Evolutionary conservation across 1,140 invertebrate genomes (phyloP).

Genomic region (Neodiprion pinetum): DNA sequence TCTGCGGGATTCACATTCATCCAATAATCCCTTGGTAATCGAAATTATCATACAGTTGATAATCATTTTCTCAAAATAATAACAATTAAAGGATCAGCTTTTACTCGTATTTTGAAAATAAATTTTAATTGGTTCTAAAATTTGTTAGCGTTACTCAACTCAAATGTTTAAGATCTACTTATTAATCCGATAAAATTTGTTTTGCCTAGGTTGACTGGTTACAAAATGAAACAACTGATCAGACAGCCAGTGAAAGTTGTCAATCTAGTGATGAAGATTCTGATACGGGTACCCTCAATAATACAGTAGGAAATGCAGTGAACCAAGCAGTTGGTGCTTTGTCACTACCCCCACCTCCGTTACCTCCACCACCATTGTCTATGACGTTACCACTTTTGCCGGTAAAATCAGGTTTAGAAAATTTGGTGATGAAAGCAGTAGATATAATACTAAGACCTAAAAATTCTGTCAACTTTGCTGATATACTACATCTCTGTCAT

Average conservation of each 20-base stretch:
- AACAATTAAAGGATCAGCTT: neutral
- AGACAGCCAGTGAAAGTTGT: slow-evolving; percentile 50
- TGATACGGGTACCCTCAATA: slow-evolving; percentile 38
- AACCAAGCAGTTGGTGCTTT: slow-evolving; percentile 18
- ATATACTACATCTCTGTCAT: too few species aligned
- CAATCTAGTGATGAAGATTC: slow-evolving; percentile 55
- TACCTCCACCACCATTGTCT: slow-evolving; percentile 6
- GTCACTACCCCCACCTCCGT: neutral
- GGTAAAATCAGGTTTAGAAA: neutral
- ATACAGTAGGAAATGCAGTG: slow-evolving; percentile 31
- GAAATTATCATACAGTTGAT: neutral
- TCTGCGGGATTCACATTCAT: slow-evolving; percentile 39
- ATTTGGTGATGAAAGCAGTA: neutral
- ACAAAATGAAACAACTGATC: slow-evolving; percentile 47
- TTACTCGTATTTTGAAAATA: slow-evolving; percentile 13
- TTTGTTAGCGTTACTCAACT: slow-evolving; percentile 12
- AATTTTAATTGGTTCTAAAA: slow-evolving; percentile 4
- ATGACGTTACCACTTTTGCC: neutral
- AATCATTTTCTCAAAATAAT: neutral
- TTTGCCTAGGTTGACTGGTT: neutral
- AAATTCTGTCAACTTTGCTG: too few species aligned
- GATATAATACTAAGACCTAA: too few species aligned
- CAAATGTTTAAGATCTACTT: too few species aligned
- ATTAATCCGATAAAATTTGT: neutral
- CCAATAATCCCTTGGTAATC: slow-evolving; percentile 43